Conservation (phyloP, 2,888 invertebrate species). For the Lithosia quadra region DNA sequence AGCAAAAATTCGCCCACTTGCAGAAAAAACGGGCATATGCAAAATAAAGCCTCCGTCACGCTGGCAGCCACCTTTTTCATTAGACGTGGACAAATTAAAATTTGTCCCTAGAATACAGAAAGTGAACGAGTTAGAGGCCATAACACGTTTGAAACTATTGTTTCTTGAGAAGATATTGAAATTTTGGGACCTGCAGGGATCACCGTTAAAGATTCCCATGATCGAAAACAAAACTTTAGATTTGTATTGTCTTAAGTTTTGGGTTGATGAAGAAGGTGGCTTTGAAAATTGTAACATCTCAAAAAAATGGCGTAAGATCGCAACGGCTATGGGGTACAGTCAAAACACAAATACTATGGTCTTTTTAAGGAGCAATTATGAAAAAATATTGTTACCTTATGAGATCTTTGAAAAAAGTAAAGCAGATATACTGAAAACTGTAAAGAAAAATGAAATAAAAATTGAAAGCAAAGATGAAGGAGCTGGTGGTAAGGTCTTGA, state of each 20-base stretch:
- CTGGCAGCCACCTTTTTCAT: constrained; percentile 93
- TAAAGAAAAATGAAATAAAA: constrained; percentile 77
- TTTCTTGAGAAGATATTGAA: constrained; percentile 91
- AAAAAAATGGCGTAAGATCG: constrained; percentile 90
- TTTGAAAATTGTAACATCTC: constrained; percentile 88
- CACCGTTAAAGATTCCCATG: constrained; percentile 89
- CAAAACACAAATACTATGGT: constrained; percentile 86
- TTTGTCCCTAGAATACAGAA: constrained; percentile 86
- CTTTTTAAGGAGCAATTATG: constrained; percentile 89
- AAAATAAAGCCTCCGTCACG: constrained; percentile 92
- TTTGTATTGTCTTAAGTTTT: constrained; percentile 89
- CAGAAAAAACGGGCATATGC: constrained; percentile 91
- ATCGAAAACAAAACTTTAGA: constrained; percentile 91
- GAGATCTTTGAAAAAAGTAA: constrained; percentile 86
- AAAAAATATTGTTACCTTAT: constrained; percentile 90
- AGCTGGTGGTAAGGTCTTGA: constrained; percentile 64
- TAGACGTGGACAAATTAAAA: constrained; percentile 89
- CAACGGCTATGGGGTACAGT: constrained; percentile 88
- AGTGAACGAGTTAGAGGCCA: constrained; percentile 88
- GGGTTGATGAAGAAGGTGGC: constrained; percentile 87
- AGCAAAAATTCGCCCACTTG: constrained; percentile 90
- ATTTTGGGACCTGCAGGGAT: constrained; percentile 91
- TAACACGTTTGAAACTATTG: constrained; percentile 90
- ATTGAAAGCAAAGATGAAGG: constrained; percentile 67
- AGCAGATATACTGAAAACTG: constrained; percentile 79